These are phyloP conservation scores for Antennarius maculatus DNA, from an alignment of 2,797 vertebrate genomes.

Conservation along the genomic window DNA sequence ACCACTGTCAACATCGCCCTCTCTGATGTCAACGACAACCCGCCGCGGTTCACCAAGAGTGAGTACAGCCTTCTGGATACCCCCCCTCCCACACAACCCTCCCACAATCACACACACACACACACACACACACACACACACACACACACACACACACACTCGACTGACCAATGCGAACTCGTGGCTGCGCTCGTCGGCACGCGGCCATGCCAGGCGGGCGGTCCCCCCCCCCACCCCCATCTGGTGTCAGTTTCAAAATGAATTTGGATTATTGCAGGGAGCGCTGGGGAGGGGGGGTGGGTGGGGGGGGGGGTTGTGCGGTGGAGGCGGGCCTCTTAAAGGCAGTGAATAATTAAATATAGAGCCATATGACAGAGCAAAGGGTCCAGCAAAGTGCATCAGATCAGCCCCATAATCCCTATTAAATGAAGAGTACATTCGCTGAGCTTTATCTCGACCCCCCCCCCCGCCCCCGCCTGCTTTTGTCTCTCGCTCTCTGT, in stretches of 20 bases:
- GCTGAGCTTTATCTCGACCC: constrained; percentile 59
- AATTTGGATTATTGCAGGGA: constrained; percentile 76
- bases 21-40: constrained; percentile 94
- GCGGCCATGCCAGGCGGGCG: constrained; percentile 44
- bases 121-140: neutral
- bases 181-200: constrained; percentile 30
- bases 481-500: constrained; percentile 34
- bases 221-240: constrained; percentile 65
- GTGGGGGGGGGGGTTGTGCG: constrained; percentile 31
- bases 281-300: constrained; percentile 27
- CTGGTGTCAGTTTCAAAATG: constrained; percentile 81
- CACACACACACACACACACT: neutral
- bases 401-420: constrained; percentile 76
- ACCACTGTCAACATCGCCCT: constrained; percentile 94
- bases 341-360: constrained; percentile 76
- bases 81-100: no score
- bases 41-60: constrained; percentile 93
- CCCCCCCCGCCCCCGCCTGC: constrained; percentile 56
- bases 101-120: neutral
- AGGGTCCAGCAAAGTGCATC: constrained; percentile 73
- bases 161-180: constrained; percentile 34
- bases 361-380: constrained; percentile 69
- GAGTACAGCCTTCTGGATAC: constrained; percentile 68
- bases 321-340: constrained; percentile 57
- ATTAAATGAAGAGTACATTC: constrained; percentile 71